phyloP scores from a whole-genome alignment of 2,113 vertebrate genomes.

The Toxotes chatareus region DNA sequence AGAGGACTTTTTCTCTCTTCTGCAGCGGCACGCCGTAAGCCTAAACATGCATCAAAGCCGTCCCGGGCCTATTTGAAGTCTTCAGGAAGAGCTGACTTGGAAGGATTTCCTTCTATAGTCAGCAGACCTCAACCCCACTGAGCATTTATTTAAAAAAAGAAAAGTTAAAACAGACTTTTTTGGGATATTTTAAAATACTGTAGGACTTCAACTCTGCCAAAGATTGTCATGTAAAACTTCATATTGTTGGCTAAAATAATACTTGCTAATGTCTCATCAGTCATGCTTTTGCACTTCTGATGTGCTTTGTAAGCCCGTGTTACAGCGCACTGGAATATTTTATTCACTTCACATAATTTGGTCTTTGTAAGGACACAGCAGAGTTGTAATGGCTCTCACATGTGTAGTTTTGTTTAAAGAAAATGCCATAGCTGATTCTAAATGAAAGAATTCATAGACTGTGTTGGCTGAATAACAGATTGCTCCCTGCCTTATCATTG shows the following conservation, averaged over 20 bases:
- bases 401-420: constrained; percentile 15
- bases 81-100: constrained; percentile 66
- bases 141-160: constrained; percentile 22
- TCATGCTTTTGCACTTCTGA: not conserved
- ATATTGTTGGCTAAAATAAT: too few species aligned
- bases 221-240: not conserved
- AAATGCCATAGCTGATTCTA: constrained; percentile 15
- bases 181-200: constrained; percentile 12
- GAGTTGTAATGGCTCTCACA: not conserved
- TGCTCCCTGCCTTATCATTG: constrained; percentile 16
- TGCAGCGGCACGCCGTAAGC: constrained; percentile 58
- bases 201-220: not conserved
- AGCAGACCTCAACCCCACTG: constrained; percentile 53
- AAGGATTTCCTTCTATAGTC: constrained; percentile 62
- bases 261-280: not conserved
- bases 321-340: not conserved
- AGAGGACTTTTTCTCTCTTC: constrained; percentile 29
- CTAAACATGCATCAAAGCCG: constrained; percentile 71
- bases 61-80: constrained; percentile 58
- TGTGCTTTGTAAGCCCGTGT: too few species aligned
- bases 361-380: not conserved
- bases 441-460: constrained; percentile 32
- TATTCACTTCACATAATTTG: not conserved
- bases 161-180: constrained; percentile 3
- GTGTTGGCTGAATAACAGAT: constrained; percentile 11